These are phyloP conservation scores for Tyto alba DNA, from an alignment of 2,113 vertebrate species.

Conservation along the genomic window DNA sequence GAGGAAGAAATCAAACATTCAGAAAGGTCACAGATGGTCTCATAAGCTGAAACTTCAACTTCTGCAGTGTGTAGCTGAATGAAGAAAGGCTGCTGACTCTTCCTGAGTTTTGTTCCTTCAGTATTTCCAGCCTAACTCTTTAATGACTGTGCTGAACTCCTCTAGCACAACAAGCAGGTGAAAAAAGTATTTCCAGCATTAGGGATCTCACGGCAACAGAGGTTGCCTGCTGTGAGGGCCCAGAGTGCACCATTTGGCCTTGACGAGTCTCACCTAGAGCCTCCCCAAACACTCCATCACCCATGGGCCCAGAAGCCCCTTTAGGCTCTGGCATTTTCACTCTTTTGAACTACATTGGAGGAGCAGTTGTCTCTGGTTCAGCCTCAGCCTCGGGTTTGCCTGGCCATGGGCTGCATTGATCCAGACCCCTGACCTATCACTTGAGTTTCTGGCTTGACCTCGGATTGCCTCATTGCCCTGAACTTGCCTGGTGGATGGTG, in stretches of 20 bases:
- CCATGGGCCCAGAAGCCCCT: neutral
- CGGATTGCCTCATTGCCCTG: neutral
- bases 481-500: neutral
- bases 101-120: neutral
- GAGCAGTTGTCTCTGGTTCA: neutral
- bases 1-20: neutral
- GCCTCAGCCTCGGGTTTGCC: neutral
- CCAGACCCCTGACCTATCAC: accelerated
- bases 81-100: neutral
- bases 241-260: no score
- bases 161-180: neutral
- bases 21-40: neutral
- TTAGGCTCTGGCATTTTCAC: neutral
- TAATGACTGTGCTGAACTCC: neutral
- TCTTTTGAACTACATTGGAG: accelerated
- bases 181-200: neutral
- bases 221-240: no score
- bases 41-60: neutral
- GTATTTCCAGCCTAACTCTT: neutral
- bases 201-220: neutral
- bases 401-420: accelerated
- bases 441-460: neutral
- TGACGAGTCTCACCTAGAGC: neutral
- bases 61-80: neutral
- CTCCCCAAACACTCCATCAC: neutral